Conservation (phyloP, 2,113 vertebrate species). For the Strix uralensis region DNA sequence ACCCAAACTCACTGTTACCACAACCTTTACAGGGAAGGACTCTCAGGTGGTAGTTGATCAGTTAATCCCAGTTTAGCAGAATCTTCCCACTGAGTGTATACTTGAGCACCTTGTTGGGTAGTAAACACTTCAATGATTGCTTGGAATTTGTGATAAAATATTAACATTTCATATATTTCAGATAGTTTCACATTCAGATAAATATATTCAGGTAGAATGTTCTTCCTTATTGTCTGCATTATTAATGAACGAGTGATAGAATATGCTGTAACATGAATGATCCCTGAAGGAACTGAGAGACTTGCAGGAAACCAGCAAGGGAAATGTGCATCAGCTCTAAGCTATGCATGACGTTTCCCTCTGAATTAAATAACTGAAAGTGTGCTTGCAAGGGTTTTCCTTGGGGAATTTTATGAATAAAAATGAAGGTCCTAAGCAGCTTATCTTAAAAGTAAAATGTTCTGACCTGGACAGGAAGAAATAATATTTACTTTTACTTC, state of each 20-base stretch:
- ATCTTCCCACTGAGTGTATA: not conserved
- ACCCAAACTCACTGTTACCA: not conserved
- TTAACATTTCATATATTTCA: not conserved
- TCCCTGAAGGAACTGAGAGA: not conserved
- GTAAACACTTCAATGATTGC: not conserved
- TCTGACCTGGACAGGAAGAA: conserved; percentile 5
- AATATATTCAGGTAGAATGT: not conserved
- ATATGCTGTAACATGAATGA: not conserved
- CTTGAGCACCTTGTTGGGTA: not conserved
- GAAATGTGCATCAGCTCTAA: conserved; percentile 41
- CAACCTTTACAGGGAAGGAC: not conserved
- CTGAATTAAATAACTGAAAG: conserved; percentile 26
- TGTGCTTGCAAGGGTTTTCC: not conserved
- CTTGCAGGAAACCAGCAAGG: conserved; percentile 31
- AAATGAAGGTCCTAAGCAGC: not conserved
- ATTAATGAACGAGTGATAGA: not conserved
- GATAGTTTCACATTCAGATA: not conserved
- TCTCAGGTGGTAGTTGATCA: not conserved
- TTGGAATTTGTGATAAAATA: not conserved
- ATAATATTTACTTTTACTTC: conserved; percentile 29
- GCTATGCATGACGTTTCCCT: conserved; percentile 27
- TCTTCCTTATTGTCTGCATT: not conserved
- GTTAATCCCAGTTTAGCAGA: not conserved
- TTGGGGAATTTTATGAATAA: conserved; percentile 19
- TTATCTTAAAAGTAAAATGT: conserved; percentile 40